Evolutionary conservation across 1,140 invertebrate genomes (phyloP), one percentile per base, ranked within the genome.

Genomic region (Stegodyphus mimosarum): DNA sequence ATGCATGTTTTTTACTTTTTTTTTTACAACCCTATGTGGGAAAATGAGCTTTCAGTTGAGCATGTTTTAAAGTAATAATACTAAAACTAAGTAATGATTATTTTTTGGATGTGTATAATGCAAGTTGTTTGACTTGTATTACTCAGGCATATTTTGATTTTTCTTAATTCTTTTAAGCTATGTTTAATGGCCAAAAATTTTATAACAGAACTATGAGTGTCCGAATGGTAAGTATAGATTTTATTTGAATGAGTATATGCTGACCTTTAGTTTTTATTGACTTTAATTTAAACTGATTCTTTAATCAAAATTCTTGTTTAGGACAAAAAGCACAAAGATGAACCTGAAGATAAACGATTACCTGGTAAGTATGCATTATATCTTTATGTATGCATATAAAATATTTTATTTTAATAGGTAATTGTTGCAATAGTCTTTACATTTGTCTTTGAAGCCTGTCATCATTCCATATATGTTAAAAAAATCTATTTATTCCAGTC

Each of bases 171-270:
- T 53, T 83, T 6, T 18, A 72, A 91, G 93, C 98, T 55, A 99
- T 99, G 98, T 94, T 99, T 88, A 96, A 99, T 90, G 96, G 97
- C 89, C 98, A 99, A 91, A 94, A 95, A 88, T 91, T 99, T 48
- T 98, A 94, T 91, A 98, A 99, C 87, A 93, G 98, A 75, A 93
- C 95, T 76, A 96, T 99, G 94, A 96, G 96, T 74, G 98, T 99
- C 0, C 93, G 97, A 87, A 95, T 99, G 93, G 98, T 90, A 77
- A 88, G 90, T 86, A 13, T 77, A 6, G 9, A 17, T 53, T 73
- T 53, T 73, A 17, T 73, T 51, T 55, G 1, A 17, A 48, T 71
- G 9, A 1, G 1, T 71, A 50, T 50, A 11, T 49, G 3, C 33
- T 49, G 9, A 7, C 17, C 48, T 71, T 71, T 48, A 48, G 18